Percentiles rank a stretch among this genome's conserved stretches.
Conservation (phyloP, 2,113 vertebrate genomes). For the Mus spicilegus region DNA sequence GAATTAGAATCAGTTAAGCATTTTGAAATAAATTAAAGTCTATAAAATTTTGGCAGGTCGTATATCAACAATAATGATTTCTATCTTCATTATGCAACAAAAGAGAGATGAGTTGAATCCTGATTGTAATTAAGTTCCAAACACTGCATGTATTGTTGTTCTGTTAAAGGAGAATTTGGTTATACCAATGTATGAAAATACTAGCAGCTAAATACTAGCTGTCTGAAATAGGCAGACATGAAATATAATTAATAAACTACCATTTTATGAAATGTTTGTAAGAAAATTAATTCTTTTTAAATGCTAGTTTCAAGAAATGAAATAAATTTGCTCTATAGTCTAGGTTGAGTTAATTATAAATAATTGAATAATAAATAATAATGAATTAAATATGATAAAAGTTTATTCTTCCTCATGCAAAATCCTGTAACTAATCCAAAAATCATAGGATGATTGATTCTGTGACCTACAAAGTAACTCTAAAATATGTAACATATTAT, state of each 20-base stretch:
- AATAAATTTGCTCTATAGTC: not conserved
- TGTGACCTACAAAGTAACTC: accelerated
- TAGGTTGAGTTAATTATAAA: not conserved
- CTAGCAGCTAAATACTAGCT: not conserved
- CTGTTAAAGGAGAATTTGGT: not conserved
- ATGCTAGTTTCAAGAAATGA: not conserved
- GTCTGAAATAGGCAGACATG: not conserved
- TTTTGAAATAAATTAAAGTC: conserved; percentile 56
- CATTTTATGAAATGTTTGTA: not conserved
- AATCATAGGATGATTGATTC: not conserved
- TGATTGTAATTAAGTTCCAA: conserved; percentile 12
- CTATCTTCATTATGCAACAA: not conserved
- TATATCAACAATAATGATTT: conserved; percentile 21
- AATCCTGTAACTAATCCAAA: not conserved
- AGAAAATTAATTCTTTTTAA: not conserved
- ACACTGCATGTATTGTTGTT: not conserved
- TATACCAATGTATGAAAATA: not conserved
- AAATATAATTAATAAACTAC: not conserved
- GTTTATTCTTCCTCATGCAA: not conserved
- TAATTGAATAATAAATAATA: not conserved
- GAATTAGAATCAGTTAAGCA: conserved; percentile 47
- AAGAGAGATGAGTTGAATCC: conserved; percentile 30
- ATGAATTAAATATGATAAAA: not conserved
- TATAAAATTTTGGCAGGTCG: not conserved
- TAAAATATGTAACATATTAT: not conserved